phyloP scores from a whole-genome alignment of 1,140 invertebrate species.

The Thaumatotibia leucotreta region DNA sequence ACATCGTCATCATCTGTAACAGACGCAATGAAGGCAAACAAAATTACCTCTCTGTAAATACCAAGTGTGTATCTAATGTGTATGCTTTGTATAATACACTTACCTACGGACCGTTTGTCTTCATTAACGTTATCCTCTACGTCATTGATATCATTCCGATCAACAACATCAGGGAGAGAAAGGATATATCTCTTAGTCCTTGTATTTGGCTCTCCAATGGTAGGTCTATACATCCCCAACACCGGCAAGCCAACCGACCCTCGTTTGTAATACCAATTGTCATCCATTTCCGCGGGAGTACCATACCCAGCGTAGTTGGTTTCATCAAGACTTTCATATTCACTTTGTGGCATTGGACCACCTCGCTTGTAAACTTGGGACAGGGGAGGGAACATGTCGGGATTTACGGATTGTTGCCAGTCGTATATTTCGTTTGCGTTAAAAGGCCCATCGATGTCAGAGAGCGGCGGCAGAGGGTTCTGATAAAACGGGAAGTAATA shows the following conservation, averaged over 20 bases:
- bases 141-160: slow-evolving; percentile 47
- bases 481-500: slow-evolving; percentile 68
- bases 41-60: slow-evolving; percentile 16
- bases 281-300: slow-evolving; percentile 34
- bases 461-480: slow-evolving; percentile 58
- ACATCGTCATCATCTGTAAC: slow-evolving; percentile 74
- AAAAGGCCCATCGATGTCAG: slow-evolving; percentile 57
- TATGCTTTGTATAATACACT: slow-evolving; percentile 25
- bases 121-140: slow-evolving; percentile 48
- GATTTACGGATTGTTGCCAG: slow-evolving; percentile 61
- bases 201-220: slow-evolving; percentile 45
- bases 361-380: slow-evolving; percentile 58
- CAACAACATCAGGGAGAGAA: slow-evolving; percentile 52
- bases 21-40: slow-evolving; percentile 38
- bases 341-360: slow-evolving; percentile 13
- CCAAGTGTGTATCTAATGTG: slow-evolving; percentile 8
- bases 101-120: slow-evolving; percentile 66
- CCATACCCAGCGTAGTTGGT: slow-evolving; percentile 24
- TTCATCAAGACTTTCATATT: slow-evolving; percentile 11
- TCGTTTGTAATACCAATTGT: slow-evolving; percentile 53
- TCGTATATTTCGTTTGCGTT: slow-evolving; percentile 66
- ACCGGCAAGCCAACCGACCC: slow-evolving; percentile 56
- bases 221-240: slow-evolving; percentile 60
- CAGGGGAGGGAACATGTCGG: slow-evolving; percentile 57
- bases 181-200: slow-evolving; percentile 59